Base-by-base conservation (phyloP, 1,140 invertebrate species). In the Harpegnathos saltator region DNA sequence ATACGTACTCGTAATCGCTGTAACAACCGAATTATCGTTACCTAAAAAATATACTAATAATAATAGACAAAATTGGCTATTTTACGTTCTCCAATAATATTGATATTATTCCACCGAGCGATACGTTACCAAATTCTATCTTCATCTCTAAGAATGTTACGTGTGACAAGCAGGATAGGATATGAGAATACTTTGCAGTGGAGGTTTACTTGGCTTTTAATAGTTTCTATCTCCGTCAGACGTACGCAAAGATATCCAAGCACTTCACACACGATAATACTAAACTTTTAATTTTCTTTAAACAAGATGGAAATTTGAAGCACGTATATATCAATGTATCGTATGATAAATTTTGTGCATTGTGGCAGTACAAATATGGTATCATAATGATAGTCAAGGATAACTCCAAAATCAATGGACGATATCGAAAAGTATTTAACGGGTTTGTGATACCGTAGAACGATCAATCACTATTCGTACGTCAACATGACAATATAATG, bases 21-120 rank as follows among this genome's bases (percentile, higher is more conserved):
- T 22, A 69, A 29, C 66, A 69, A 12, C 66, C 52, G 19, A 69
- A 56, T 54, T 69, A 54, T 26, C 66, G 17, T 4, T 58, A 56
- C 7, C 4, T 69, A 4, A 48, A 24, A 19, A 68, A 48, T 26
- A 11, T 68, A 5, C 3, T 68, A 1, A 58, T 11, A 17, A 7
- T 44, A 3, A 68, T 68, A 1, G 65, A 69, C 0, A 33, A 71
- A n/a, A 71, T 71, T 3, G 68, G 48, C 17, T 69, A 69, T 54
- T 52, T 22, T 50, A 50, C 65, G 9, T 66, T 48, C 19, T 66
- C n/a, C 1, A 29, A 69, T 19, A 54, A 54, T 9, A 9, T 3
- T 1, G 22, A 54, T 22, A 48, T 69, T 3, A n/a, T 69, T 7
- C n/a, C 33, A 14, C 9, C 48, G 17, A 66, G 22, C n/a, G 68